Base-by-base conservation (phyloP, 2,113 vertebrate genomes). In the Tiliqua scincoides region DNA sequence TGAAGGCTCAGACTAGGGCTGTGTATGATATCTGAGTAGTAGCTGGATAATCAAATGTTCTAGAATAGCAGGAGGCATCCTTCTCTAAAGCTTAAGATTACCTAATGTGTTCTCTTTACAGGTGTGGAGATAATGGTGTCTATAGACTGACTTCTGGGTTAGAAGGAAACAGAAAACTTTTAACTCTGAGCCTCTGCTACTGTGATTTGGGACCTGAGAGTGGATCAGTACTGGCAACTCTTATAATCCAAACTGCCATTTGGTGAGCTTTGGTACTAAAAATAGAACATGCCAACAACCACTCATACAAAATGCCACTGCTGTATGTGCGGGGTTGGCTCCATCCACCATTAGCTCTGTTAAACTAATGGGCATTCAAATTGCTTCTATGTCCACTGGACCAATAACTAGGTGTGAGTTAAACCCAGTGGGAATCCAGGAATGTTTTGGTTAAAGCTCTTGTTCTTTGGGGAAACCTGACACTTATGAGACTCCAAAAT, bases 121-220 rank as follows among this genome's bases (percentile, higher is more conserved):
- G 96, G 32, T 88, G 96, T 83, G 89, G 79, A 78, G 90, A 91
- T 43, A 91, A 95, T 84, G 95, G 94, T 30, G 32, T 95, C 23
- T 88, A 88, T 70, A 91, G 75, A 9, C 85, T 96, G 54, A 83
- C 94, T 76, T 87, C 73, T 43, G 92, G 93, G n/a, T 88, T 96
- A 81, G 85, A 94, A 67, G 91, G 80, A 52, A 92, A 89, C 78
- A 87, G 43, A 35, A 94, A 90, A 32, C 83, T 96, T 25, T 80
- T 87, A 14, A 85, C 73, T 35, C 91, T 96, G 48, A 95, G 95
- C 75, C 89, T 96, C 65, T 92, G 93, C 43, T 96, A 92, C 87
- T 96, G 96, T 82, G 90, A 91, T 32, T 94, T 96, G 63, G 93
- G 93, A n/a, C 93, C 93, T 0, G n/a, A 23, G 25, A 95, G 91